Base-by-base conservation (phyloP, 2,797 vertebrate genomes). In the Labroides dimidiatus region DNA sequence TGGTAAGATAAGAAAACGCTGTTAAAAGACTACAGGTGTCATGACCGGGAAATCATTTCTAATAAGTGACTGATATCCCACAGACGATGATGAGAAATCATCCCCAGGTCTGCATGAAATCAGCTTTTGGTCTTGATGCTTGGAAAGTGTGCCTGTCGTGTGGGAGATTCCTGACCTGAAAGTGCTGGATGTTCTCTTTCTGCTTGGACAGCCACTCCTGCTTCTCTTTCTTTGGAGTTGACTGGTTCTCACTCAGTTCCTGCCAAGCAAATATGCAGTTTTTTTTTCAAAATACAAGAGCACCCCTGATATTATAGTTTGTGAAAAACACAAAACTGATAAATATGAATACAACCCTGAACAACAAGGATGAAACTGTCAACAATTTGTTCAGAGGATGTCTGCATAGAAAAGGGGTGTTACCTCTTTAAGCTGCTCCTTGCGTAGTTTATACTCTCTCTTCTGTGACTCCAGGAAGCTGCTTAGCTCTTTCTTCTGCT, bases 211-310 rank as follows among this genome's bases (percentile, higher is more conserved):
- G 90, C 98, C 97, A 98, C 82, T 99, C 98, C 81, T 99, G 97
- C 88, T 99, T 99, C 93, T 99, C 97, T 79, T 98, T 99, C 93
- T 99, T 99, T 2, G 98, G 98, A 66, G 97, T 99, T 56, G 97
- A 98, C 94, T 99, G 98, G 92, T 99, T 99, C 93, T 99, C 98
- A 67, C 95, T 98, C 87, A 99, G 90, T 80, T 99, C 98, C 98
- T 99, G 89, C 80, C 82, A 76, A 75, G 4, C 72, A 7, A 62
- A 41, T 37, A 10, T 45, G 60, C 2, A 1, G 24, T 59, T 69
- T 9, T 59, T 69, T 9, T 16, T 58, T 68, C 19, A 56, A 20
- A 43, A 1, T 30, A n/a, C n/a, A 10, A 54, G 24, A 3, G 11
- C 5, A 36, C 12, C 27, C 4, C 24, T 23, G 13, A 39, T 13